Percentiles rank a stretch among this genome's conserved stretches.
phyloP scores from a whole-genome alignment of 2,888 invertebrate species.

The Oscheius myriophilus region DNA sequence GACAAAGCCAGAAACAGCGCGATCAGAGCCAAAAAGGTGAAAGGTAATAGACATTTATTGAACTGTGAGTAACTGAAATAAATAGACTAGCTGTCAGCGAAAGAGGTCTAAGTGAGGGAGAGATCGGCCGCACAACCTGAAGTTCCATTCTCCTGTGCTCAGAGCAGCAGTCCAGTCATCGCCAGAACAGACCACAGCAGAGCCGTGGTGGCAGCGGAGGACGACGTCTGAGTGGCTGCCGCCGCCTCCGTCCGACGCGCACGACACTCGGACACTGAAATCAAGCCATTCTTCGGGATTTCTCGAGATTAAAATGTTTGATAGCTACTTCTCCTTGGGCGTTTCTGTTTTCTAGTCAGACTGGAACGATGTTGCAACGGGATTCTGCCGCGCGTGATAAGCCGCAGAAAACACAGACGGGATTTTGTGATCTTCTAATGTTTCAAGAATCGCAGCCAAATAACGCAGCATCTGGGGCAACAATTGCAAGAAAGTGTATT shows the following conservation, averaged over 20 bases:
- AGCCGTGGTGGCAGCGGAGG: conserved; percentile 8
- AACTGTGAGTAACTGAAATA: not conserved
- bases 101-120: no score
- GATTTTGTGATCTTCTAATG: not conserved
- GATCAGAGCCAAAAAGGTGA: no score
- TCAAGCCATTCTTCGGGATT: not conserved
- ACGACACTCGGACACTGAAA: conserved; percentile 38
- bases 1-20: no score
- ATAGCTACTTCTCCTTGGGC: not conserved
- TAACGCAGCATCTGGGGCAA: no score
- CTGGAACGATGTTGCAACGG: not conserved
- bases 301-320: not conserved
- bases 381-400: not conserved
- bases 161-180: no score
- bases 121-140: no score
- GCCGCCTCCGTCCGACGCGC: conserved; percentile 28
- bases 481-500: no score
- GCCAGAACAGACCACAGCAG: conserved; percentile 7
- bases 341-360: not conserved
- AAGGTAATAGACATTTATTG: not conserved
- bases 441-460: no score
- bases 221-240: conserved; percentile 15
- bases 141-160: no score
- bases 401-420: not conserved
- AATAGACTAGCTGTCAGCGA: no score